These are phyloP conservation scores for Oryzias melastigma DNA, from an alignment of 2,113 vertebrate genomes.

Conservation along the genomic window DNA sequence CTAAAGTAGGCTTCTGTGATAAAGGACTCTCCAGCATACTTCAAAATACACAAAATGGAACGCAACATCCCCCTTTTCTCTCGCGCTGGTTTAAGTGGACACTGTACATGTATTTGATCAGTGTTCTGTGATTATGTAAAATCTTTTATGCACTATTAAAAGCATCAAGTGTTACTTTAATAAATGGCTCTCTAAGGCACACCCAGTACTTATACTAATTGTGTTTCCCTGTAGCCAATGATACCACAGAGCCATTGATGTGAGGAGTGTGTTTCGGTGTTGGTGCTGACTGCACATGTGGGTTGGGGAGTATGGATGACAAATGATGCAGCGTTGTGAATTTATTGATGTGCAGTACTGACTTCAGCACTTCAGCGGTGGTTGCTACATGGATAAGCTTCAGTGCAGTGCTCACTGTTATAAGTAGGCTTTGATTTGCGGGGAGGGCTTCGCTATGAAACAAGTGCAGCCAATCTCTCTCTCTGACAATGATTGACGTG, in stretches of 20 bases:
- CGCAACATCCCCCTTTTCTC: slow-evolving; percentile 17
- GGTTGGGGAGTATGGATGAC: slow-evolving; percentile 28
- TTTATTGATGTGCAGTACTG: slow-evolving; percentile 40
- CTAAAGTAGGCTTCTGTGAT: not conserved
- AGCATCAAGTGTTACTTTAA: slow-evolving; percentile 38
- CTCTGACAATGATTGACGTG: slow-evolving; percentile 43
- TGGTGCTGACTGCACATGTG: slow-evolving; percentile 23
- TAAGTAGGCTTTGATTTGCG: slow-evolving; percentile 53
- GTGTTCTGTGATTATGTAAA: slow-evolving; percentile 38
- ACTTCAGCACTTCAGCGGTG: slow-evolving; percentile 37
- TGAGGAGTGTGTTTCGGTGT: slow-evolving; percentile 22
- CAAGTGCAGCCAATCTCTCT: slow-evolving; percentile 32
- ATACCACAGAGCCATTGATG: slow-evolving; percentile 42
- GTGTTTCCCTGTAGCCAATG: slow-evolving; percentile 50
- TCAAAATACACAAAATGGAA: slow-evolving; percentile 15
- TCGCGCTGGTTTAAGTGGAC: slow-evolving; percentile 25
- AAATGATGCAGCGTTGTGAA: slow-evolving; percentile 34
- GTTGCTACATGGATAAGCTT: slow-evolving; percentile 39
- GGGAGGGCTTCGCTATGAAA: slow-evolving; percentile 17
- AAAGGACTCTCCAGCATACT: not conserved
- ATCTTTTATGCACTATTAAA: slow-evolving; percentile 50
- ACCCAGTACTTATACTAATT: slow-evolving; percentile 62
- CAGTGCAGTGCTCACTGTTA: slow-evolving; percentile 15
- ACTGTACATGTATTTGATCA: slow-evolving; percentile 39
- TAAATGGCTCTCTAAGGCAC: slow-evolving; percentile 50